Base-by-base conservation (phyloP, 2,797 vertebrate genomes). In the Enteromius argenteus region DNA sequence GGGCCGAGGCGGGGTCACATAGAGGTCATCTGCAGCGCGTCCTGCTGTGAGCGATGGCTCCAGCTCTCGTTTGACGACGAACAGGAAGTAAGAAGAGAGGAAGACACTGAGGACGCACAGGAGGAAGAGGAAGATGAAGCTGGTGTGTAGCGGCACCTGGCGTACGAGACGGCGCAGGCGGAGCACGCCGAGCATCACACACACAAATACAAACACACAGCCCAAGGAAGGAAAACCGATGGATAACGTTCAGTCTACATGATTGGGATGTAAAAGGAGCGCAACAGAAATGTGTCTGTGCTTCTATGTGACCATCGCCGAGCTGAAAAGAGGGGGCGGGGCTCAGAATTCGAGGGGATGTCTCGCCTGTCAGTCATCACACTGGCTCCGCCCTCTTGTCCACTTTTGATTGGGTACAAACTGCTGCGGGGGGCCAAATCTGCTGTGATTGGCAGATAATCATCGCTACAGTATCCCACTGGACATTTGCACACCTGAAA, bases 81-180 rank as follows among this genome's bases (percentile, higher is more conserved):
- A 97, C 69, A 97, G 95, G 93, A 96, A 97, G 92, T 97, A 97
- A 0, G 96, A 96, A 0, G 96, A 96, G 90, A 96, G 69, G 13
- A 96, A 96, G 85, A 97, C 95, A 51, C 95, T 96, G 90, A 96
- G 92, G 87, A 95, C 86, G 88, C 96, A 96, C 87, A 97, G 95
- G 87, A 92, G 88, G 9, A 97, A 96, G 81, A 97, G 95, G 86
- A 97, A 92, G 87, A 96, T 90, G 37, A 97, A 89, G 84, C 96
- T 93, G 39, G 94, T 93, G 92, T 96, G 96, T 0, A 95, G 95
- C 82, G 95, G 96, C 83, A 95, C 91, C 80, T 96, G 95, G 90
- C 96, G 95, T 92, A 94, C 92, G 79, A 95, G 90, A 87, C 96
- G 94, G 80, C 95, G 94, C 78, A 95, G 88, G 87, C 93, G 93